Evolutionary conservation across 2,888 invertebrate species (phyloP), one percentile per base, ranked within the genome.

Genomic region (Amphipoea lucens): DNA sequence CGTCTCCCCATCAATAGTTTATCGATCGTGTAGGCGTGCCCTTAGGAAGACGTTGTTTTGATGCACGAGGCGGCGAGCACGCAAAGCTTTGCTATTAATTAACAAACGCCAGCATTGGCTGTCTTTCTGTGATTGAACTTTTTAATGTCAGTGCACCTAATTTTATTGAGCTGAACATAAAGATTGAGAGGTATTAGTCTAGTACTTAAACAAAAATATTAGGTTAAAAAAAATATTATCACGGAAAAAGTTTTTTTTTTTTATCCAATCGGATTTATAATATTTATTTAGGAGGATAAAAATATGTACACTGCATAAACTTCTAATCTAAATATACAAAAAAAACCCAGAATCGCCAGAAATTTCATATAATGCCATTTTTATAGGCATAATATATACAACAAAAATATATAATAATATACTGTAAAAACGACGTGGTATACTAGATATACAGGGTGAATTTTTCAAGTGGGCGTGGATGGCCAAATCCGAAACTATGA

Each of bases 1-100:
- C 80, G 36, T 45, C 36, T 51, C 67, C 4, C 36, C 45, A 29
- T 69, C 23, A 57, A 79, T 66, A 66, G 54, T 71, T 66, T 66
- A 57, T 78, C 29, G 65, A 80, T 66, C 48, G 65, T 65, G 40
- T 29, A 48, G 63, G 20, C 57, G 66, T 7, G 48, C 60, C 62
- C 9, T 48, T 54, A 54, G 6, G 23, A 54, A 81, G 75, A 75
- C 36, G 45, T 74, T 23, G 36, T 68, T 40, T 54, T 68, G 62
- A 63, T 57, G 42, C 42, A 68, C 67, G 54, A 62, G 36, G 12
- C 20, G 57, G 36, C 7, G 5, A 23, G 23, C 81, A 60, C 72
- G 67, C 62, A 63, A 68, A 63, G 36, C 5, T 2, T 23, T 17
- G 20, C 12, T 7, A 36, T 23, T 75, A 45, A 81, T 67, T 79